Evolutionary conservation across 2,113 vertebrate genomes (phyloP), one percentile per base, ranked within the genome.

Genomic region (Callithrix jacchus): DNA sequence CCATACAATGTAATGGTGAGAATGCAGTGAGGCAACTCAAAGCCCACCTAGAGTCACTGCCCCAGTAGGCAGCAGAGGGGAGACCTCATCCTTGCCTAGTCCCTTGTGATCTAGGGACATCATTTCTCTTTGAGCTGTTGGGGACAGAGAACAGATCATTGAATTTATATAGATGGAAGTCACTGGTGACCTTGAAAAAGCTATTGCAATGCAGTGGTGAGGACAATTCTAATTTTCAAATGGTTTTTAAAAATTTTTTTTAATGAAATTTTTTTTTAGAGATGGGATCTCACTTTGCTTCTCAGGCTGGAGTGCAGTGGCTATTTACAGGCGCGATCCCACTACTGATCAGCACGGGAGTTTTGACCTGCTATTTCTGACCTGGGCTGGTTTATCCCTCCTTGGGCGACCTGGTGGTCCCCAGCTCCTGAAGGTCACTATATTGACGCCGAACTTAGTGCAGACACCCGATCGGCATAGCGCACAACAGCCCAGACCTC

Each of bases 121-220:
- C 27, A 52, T 76, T 77, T 80, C 49, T 77, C 32, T 89, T 54
- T 89, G 10, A 85, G 30, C 37, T 82, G 2, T 0, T 87, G 21
- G 17, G 8, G 30, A 77, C 9, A 66, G 18, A 90, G 64, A 83
- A 71, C 32, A 47, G 52, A 77, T 58, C 13, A 18, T 30, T 92
- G 52, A 4, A 30, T 58, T 64, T 92, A 71, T 73, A 70, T 2
- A n/a, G 47, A 66, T 66, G 27, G 35, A 94, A 70, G 18, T 89
- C 21, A 25, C 49, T n/a, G 45, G 68, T 73, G 74, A 93, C 32
- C n/a, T 76, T 49, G 47, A 86, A 87, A 90, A n/a, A 88, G 13
- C 6, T 45, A 30, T 92, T 90, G 47, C 40, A 92, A 7, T 42
- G 37, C 27, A 45, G 18, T 58, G 58, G 40, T 64, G 3, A 56